Conservation (phyloP, 2,113 vertebrate genomes). For the Fulmarus glacialis region DNA sequence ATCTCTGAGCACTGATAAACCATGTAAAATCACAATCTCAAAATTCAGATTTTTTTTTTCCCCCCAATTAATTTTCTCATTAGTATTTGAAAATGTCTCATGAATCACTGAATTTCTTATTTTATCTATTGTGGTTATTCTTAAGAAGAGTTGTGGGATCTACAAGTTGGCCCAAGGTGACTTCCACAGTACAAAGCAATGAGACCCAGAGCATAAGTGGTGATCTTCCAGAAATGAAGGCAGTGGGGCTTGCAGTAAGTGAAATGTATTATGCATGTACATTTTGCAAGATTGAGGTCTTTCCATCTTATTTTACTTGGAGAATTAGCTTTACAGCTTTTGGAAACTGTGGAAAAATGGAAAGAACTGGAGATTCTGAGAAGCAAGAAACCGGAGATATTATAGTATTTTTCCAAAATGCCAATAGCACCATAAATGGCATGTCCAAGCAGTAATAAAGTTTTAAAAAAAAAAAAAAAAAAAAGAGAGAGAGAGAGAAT, state of each 20-base stretch:
- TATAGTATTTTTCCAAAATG: constrained; percentile 4
- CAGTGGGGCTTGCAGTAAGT: not conserved
- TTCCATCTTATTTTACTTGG: not conserved
- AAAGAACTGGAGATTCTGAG: not conserved
- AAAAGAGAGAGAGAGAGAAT: not conserved
- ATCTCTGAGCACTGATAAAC: not conserved
- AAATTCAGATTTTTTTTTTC: not conserved
- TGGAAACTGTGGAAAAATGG: not conserved
- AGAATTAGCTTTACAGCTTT: not conserved
- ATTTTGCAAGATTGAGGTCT: not conserved
- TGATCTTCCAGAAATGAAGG: not conserved
- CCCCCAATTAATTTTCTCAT: not conserved
- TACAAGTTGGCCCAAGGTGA: not conserved
- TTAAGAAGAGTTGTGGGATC: not conserved
- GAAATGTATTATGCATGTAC: not conserved
- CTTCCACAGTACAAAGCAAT: not conserved
- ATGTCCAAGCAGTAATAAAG: not conserved
- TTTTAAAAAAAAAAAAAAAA: too few relatives aligned
- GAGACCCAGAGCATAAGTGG: not conserved
- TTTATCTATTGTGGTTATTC: not conserved
- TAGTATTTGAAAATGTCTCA: not conserved
- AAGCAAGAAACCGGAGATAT: not conserved
- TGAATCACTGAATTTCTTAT: not conserved
- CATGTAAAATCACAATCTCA: not conserved
- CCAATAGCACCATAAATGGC: not conserved